Evolutionary conservation across 2,888 invertebrate species (phyloP), one percentile per base, ranked within the genome.

Genomic region (Itoplectis maculator): DNA sequence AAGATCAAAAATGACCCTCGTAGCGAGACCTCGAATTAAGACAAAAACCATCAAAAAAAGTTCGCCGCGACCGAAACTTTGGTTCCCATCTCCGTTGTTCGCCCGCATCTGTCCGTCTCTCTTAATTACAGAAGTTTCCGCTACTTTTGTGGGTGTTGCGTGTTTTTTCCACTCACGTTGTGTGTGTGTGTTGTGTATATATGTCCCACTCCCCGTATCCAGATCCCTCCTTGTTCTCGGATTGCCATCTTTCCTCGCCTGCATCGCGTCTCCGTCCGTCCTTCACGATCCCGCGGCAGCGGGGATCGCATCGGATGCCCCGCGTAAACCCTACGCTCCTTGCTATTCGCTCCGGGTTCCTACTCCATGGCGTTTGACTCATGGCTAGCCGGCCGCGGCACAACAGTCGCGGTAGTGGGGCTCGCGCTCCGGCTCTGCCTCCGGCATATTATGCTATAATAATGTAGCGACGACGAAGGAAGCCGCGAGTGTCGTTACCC

Each of bases 401-500:
- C 13, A 35, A 47, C n/a, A 56, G 23, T 9, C 18, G 18, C 66
- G 42, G 54, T 75, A 40, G 66, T 56, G 54, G 73, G 61, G 73
- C 40, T 40, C 15, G 45, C 59, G n/a, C 61, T 54, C 54, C n/a
- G n/a, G 13, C 45, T 35, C 45, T 23, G 42, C 65, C 51, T 29
- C 42, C 79, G 5, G 35, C 47, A 80, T 73, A 77, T 81, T 45
- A 75, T 72, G 77, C 66, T 82, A 80, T 80, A 80, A 81, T 86
- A 82, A 65, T 65, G 70, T 72, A 79, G n/a, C 70, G 66, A 77
- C 81, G 68, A 70, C 78, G 78, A 81, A 84, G 79, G 80, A 74
- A 84, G 80, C 79, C 82, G 81, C 81, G 84, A 85, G 85, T 85
- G 82, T 81, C 80, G 77, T 81, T 75, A 76, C 74, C 63, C 73